Evolutionary conservation across 2,888 invertebrate species (phyloP).

Genomic region (Linnaemya tessellans): DNA sequence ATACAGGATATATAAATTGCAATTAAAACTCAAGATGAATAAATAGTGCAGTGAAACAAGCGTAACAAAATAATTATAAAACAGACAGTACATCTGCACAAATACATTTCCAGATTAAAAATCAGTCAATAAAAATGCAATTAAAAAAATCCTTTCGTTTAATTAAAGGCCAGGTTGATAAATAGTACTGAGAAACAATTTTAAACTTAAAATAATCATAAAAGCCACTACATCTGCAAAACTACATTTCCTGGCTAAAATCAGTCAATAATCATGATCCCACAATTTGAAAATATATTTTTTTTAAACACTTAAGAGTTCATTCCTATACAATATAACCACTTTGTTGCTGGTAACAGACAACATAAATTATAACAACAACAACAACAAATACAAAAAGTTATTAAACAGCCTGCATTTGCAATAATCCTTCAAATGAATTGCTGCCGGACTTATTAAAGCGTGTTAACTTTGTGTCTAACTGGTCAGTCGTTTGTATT

Average conservation of each 20-base stretch:
- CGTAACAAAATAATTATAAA: too few relatives aligned
- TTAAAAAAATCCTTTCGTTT: too few relatives aligned
- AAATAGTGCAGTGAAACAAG: too few relatives aligned
- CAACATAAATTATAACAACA: not conserved
- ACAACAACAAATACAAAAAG: slow-evolving; percentile 12
- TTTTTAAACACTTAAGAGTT: slow-evolving; percentile 32
- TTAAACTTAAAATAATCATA: too few relatives aligned
- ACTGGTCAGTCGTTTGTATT: slow-evolving; percentile 22
- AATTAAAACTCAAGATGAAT: too few relatives aligned
- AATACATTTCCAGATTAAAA: too few relatives aligned
- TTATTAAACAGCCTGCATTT: slow-evolving; percentile 27
- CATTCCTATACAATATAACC: slow-evolving; percentile 59
- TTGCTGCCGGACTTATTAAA: slow-evolving; percentile 33
- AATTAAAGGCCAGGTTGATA: too few relatives aligned
- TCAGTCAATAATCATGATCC: slow-evolving; percentile 28
- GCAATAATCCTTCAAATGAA: slow-evolving; percentile 61
- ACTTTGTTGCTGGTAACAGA: slow-evolving; percentile 60
- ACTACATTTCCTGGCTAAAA: not conserved
- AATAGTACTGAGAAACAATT: too few relatives aligned
- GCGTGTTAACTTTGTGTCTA: slow-evolving; percentile 20
- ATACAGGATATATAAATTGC: too few relatives aligned
- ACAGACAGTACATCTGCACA: too few relatives aligned
- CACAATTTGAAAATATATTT: slow-evolving; percentile 32
- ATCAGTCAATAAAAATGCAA: too few relatives aligned
- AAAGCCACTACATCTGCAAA: too few relatives aligned